Base-by-base conservation (phyloP, 2,797 vertebrate species). In the Carduelis carduelis region DNA sequence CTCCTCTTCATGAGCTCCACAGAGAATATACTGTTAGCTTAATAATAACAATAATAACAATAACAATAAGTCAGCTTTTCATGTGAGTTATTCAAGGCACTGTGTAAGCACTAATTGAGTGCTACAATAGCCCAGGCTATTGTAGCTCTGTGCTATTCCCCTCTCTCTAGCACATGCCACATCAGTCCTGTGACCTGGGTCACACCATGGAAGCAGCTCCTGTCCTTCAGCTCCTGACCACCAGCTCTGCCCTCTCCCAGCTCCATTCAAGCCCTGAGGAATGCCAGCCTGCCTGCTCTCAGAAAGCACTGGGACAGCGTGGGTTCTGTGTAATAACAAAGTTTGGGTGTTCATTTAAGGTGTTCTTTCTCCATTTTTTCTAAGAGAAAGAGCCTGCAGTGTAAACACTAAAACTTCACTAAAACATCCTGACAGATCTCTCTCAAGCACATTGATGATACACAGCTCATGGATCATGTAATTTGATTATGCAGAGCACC, bases 41-140 rank as follows among this genome's bases (percentile, higher is more conserved):
- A 93, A 95, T 97, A 97, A 95, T 85, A 93, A 94, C 64, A 92
- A 95, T 96, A 97, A 94, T 83, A 96, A 92, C 57, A 93, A 89
- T 83, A 95, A 86, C 84, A 76, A 93, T 43, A 95, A 90, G 92
- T 65, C 93, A 87, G 87, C 87, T 94, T 97, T 93, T 94, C 83
- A 83, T 78, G 47, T 30, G 74, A 96, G 89, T 77, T 96, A 95
- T 85, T 93, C 83, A 74, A 87, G 83, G 93, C 69, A 84, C 60
- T 37, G 35, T 90, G 92, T 56, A 87, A 91, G 89, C 80, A 87
- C 72, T 95, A 94, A 94, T 71, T 95, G 90, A 95, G 83, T 28
- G 83, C 65, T 87, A 85, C 87, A 87, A 64, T 32, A 83, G 79
- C 65, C 56, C 0, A 0, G 49, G 74, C 72, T 77, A 39, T 39